Conservation (phyloP, 2,113 vertebrate species). For the Ochotona curzoniae region DNA sequence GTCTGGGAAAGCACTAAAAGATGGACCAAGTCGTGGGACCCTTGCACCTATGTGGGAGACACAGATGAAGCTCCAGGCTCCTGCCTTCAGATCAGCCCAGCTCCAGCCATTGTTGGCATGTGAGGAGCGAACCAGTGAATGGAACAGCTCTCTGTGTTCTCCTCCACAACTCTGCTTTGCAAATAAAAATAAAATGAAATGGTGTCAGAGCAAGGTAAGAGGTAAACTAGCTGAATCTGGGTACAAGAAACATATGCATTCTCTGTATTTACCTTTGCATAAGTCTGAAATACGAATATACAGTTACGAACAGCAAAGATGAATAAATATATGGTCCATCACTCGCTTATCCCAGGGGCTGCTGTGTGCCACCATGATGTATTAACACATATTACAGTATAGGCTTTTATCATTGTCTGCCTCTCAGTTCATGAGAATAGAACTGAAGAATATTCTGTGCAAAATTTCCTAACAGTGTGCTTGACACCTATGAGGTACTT, state of each 20-base stretch:
- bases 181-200: no score
- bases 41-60: no score
- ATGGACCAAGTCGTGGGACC: no score
- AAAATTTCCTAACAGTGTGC: neutral
- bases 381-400: neutral
- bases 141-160: neutral
- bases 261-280: neutral
- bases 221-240: constrained; percentile 9
- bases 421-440: neutral
- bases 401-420: neutral
- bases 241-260: neutral
- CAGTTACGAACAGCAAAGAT: neutral
- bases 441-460: neutral
- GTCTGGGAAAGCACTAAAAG: no score
- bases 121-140: no score
- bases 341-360: neutral
- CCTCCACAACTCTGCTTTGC: no score
- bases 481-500: neutral
- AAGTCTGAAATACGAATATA: constrained; percentile 33
- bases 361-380: accelerated
- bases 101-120: no score
- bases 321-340: neutral
- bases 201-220: neutral
- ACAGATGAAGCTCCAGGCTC: no score
- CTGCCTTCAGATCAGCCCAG: no score